These are phyloP conservation scores for Podarcis cretensis DNA, from an alignment of 2,113 vertebrate genomes.

Conservation along the genomic window DNA sequence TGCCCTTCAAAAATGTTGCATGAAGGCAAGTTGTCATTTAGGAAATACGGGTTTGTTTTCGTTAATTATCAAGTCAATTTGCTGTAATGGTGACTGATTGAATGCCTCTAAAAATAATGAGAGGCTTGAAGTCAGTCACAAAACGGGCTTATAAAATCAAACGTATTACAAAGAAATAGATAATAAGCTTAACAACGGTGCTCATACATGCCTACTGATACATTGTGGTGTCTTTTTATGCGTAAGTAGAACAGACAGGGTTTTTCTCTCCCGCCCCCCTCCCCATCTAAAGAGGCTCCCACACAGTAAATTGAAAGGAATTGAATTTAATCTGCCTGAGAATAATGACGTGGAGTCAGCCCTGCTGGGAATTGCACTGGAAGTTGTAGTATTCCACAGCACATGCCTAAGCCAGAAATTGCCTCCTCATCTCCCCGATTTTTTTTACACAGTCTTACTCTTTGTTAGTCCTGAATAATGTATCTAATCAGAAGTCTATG, in stretches of 20 bases:
- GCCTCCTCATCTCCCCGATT: neutral
- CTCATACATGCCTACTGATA: slow-evolving; percentile 13
- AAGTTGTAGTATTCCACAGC: neutral
- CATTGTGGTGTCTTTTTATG: slow-evolving; percentile 24
- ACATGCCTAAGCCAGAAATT: fast-evolving
- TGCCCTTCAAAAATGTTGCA: slow-evolving; percentile 1
- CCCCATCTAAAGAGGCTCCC: slow-evolving; percentile 12
- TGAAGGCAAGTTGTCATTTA: fast-evolving
- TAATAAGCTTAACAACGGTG: slow-evolving; percentile 8
- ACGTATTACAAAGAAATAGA: slow-evolving; percentile 8
- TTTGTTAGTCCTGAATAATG: slow-evolving; percentile 33
- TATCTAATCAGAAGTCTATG: neutral
- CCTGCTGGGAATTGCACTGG: neutral
- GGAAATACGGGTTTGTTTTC: neutral
- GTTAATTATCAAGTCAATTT: slow-evolving; percentile 21
- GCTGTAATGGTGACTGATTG: slow-evolving; percentile 8
- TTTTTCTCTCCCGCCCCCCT: neutral
- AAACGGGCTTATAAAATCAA: slow-evolving; percentile 26
- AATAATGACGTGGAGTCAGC: neutral
- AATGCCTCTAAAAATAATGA: slow-evolving; percentile 20
- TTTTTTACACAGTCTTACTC: neutral
- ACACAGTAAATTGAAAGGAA: neutral
- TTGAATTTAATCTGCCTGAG: neutral
- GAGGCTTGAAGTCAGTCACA: slow-evolving; percentile 17
- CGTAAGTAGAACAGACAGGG: slow-evolving; percentile 15